Base-by-base conservation (phyloP, 1,140 invertebrate species). In the Drosophila orena region DNA sequence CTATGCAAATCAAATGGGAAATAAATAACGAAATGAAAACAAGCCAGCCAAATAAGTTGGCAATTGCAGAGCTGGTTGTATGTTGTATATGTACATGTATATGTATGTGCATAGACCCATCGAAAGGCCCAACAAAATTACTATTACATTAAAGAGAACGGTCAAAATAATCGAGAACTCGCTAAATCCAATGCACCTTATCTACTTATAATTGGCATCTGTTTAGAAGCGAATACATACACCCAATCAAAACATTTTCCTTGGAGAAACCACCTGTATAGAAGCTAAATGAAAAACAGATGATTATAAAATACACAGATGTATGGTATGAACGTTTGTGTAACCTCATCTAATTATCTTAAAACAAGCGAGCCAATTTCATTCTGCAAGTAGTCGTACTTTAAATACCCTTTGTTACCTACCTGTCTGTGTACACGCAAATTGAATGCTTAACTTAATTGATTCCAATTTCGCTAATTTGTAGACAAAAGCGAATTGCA, bases 361-460 rank as follows among this genome's bases (percentile, higher is more conserved):
- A 76, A 76, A 71, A 71, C 76, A 85, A 72, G 34, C 38, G 27
- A 56, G 49, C 53, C 37, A 68, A 68, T 77, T 50, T 61, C 72
- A 57, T 55, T 64, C 70, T 62, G 59, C 43, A 42, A 24, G 10
- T 47, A 49, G 52, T 58, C 79, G 46, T 66, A 62, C 80, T 52
- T 47, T 47, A 46, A 61, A 68, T 79, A 70, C 62, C 54, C 79
- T 68, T 66, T 72, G 49, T 47, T 79, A 43, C 55, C 47, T 37
- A n/a, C n/a, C n/a, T n/a, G n/a, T n/a, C n/a, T n/a, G n/a, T 71
- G 81, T 81, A 65, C 43, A 72, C 71, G 58, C 65, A 72, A 80
- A 81, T 77, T 56, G 65, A 34, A 54, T 40, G 57, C 62, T 79
- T 59, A 80, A 80, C 57, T 65, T 81, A 81, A 80, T 80, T 80